These are phyloP conservation scores for Gisinianus flammeolus DNA, from an alignment of 2,888 invertebrate genomes.

Conservation along the genomic window DNA sequence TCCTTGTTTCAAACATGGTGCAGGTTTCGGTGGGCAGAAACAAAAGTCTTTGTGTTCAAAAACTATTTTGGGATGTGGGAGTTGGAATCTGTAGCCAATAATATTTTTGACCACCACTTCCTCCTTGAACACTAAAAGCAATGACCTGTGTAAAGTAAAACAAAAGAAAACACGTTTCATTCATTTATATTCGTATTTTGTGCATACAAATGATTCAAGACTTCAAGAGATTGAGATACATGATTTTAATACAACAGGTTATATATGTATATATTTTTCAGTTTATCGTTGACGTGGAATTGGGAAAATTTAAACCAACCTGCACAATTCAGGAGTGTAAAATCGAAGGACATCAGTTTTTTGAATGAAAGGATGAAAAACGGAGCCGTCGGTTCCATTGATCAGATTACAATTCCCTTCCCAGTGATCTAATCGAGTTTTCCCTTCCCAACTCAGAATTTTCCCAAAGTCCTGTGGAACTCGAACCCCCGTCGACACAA, in stretches of 20 bases:
- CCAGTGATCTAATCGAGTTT: constrained; percentile 55
- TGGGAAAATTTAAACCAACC: constrained; percentile 40
- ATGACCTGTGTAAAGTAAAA: constrained; percentile 50
- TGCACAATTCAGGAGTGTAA: constrained; percentile 56
- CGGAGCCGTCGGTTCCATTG: constrained; percentile 56
- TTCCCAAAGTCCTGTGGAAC: constrained; percentile 56
- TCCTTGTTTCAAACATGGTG: constrained; percentile 54
- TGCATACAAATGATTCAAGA: no score
- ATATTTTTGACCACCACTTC: constrained; percentile 52
- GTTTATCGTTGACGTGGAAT: no score
- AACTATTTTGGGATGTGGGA: constrained; percentile 56
- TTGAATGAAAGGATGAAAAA: constrained; percentile 54
- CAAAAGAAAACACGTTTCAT: no score
- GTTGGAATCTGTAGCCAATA: constrained; percentile 51
- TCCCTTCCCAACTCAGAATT: constrained; percentile 58
- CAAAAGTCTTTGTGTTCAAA: constrained; percentile 56
- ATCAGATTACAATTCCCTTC: constrained; percentile 55
- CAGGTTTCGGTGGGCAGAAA: constrained; percentile 56
- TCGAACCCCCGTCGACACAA: constrained; percentile 52
- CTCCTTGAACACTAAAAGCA: constrained; percentile 48
- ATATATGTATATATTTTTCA: no score
- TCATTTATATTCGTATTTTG: no score
- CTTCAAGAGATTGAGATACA: no score
- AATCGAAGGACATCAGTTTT: constrained; percentile 55
- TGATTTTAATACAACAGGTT: no score